These are phyloP conservation scores for Pseudomyrmex cubaensis DNA, from an alignment of 1,140 invertebrate species.

Conservation along the genomic window DNA sequence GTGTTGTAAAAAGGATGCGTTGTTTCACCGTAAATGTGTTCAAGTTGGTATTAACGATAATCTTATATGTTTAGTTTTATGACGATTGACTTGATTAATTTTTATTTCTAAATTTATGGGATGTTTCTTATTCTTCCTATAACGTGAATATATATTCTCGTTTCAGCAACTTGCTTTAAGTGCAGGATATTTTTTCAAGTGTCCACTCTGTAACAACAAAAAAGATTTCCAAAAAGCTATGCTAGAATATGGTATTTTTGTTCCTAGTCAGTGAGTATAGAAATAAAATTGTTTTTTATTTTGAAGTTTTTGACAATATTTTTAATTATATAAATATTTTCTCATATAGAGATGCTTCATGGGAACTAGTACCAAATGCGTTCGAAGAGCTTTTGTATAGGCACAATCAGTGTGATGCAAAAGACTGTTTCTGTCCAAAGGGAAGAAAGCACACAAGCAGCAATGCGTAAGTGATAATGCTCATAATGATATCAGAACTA, in stretches of 20 bases:
- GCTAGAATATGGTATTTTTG: conserved; percentile 88
- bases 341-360: conserved; percentile 87
- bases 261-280: conserved; percentile 87
- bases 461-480: conserved; percentile 82
- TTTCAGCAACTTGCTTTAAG: conserved; percentile 87
- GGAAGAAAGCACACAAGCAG: conserved; percentile 85
- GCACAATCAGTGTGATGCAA: conserved; percentile 87
- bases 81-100: neutral
- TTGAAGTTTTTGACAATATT: neutral
- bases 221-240: conserved; percentile 87
- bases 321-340: neutral
- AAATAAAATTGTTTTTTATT: neutral
- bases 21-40: conserved; percentile 88
- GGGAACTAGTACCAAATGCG: conserved; percentile 89
- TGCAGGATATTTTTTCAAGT: conserved; percentile 90
- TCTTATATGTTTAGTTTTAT: neutral
- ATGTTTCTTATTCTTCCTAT: neutral
- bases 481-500: neutral
- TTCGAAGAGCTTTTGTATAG: conserved; percentile 87
- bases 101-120: too few species aligned
- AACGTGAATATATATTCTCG: conserved; percentile 66
- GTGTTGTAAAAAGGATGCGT: conserved; percentile 87
- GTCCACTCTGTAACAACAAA: conserved; percentile 89
- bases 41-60: conserved; percentile 81
- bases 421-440: conserved; percentile 86